Evolutionary conservation across 2,113 vertebrate genomes (phyloP).

Genomic region (Turdus rufiventris): DNA sequence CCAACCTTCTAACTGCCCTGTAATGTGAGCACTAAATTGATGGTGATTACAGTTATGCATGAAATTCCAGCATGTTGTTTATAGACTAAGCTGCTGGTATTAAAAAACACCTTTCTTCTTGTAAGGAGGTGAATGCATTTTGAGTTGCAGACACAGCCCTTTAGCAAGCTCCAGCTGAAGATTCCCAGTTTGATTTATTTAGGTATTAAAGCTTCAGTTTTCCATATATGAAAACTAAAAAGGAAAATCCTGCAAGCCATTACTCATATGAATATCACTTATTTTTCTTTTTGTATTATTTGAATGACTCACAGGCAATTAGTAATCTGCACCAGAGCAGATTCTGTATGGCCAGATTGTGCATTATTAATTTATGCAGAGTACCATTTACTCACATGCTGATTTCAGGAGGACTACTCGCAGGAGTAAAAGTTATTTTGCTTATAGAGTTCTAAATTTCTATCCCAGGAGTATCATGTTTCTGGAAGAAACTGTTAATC

Average conservation of each 20-base stretch:
- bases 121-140: not conserved
- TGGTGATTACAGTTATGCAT: not conserved
- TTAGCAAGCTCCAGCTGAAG: not conserved
- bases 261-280: not conserved
- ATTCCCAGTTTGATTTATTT: not conserved
- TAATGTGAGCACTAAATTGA: not conserved
- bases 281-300: not conserved
- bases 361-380: constrained; percentile 15
- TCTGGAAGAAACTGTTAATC: constrained; percentile 22
- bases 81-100: not conserved
- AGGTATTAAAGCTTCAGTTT: not conserved
- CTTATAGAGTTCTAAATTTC: constrained; percentile 6
- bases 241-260: not conserved
- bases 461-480: not conserved
- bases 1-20: not conserved
- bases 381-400: not conserved
- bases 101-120: not conserved
- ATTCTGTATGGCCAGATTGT: not conserved
- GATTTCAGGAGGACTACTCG: not conserved
- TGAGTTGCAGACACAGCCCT: not conserved
- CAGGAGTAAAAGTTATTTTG: constrained; percentile 1
- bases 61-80: not conserved
- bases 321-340: not conserved
- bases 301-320: not conserved
- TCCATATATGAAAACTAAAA: not conserved